Percentiles rank a stretch among this genome's conserved stretches.
Evolutionary conservation across 2,888 invertebrate species (phyloP).

Genomic region (Steromphala cineraria): DNA sequence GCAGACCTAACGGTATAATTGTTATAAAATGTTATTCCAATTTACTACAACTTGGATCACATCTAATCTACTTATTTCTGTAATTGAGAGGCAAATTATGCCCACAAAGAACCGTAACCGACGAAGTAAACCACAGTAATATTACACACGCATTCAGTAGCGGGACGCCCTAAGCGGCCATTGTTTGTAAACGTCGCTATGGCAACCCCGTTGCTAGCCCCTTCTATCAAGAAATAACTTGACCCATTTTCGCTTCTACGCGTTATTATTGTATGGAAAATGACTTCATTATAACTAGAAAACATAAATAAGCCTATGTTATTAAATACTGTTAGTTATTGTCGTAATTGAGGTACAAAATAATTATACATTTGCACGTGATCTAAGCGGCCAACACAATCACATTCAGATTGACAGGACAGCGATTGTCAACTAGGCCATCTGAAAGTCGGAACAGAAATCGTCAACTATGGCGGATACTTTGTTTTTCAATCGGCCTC

Average conservation of each 20-base stretch:
- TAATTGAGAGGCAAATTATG: too few species aligned
- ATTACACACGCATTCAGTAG: neutral
- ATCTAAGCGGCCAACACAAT: neutral
- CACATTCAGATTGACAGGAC: neutral
- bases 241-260: neutral
- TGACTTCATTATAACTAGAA: neutral
- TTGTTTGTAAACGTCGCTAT: slow-evolving; percentile 33
- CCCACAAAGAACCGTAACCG: too few species aligned
- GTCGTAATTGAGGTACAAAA: neutral
- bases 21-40: neutral
- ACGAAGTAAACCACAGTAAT: neutral
- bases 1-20: neutral
- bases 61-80: too few species aligned
- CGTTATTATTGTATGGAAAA: neutral
- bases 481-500: slow-evolving; percentile 61
- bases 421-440: slow-evolving; percentile 34
- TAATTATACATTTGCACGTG: neutral
- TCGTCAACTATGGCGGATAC: slow-evolving; percentile 55
- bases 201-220: slow-evolving; percentile 28
- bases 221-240: slow-evolving; percentile 33
- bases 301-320: neutral
- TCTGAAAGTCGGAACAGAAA: neutral
- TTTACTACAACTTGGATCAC: neutral
- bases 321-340: neutral
- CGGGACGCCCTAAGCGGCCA: slow-evolving; percentile 37